A percentile compares a stretch with the other conserved stretches of the same genome.
These are phyloP conservation scores for Cryptomyrus ogoouensis DNA, from an alignment of 2,113 vertebrate species.

Conservation along the genomic window DNA sequence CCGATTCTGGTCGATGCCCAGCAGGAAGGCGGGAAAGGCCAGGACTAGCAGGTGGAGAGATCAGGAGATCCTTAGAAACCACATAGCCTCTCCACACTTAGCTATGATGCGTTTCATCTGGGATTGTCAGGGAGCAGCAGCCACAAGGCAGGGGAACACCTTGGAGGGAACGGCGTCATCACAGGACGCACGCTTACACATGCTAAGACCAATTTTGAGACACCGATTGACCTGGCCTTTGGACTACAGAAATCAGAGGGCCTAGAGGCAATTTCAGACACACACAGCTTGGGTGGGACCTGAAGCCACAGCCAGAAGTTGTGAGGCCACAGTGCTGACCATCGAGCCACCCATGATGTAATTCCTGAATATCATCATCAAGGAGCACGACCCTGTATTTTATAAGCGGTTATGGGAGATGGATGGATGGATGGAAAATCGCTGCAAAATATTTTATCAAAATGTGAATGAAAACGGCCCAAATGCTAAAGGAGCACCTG, in stretches of 20 bases:
- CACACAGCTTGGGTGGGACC: background rate
- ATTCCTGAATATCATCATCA: background rate
- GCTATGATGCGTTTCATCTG: background rate
- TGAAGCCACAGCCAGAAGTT: background rate
- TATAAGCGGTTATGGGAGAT: background rate
- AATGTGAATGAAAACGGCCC: background rate
- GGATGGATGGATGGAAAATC: background rate
- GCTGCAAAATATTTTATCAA: background rate
- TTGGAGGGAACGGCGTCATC: background rate
- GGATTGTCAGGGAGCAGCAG: background rate
- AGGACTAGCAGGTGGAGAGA: conserved; percentile 63
- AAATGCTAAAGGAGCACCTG: background rate
- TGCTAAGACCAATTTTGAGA: background rate
- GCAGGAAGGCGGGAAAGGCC: conserved; percentile 90
- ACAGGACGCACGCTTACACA: background rate
- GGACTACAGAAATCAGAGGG: background rate
- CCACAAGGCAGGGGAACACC: background rate
- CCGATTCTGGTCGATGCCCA: conserved; percentile 86
- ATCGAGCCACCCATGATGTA: background rate
- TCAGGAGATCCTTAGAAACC: background rate
- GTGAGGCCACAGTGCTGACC: background rate
- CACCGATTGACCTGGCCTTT: background rate
- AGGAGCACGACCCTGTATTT: background rate
- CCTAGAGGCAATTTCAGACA: background rate
- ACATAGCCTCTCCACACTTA: background rate